Base-by-base conservation (phyloP, 2,113 vertebrate species). In the Takifugu bimaculatus region DNA sequence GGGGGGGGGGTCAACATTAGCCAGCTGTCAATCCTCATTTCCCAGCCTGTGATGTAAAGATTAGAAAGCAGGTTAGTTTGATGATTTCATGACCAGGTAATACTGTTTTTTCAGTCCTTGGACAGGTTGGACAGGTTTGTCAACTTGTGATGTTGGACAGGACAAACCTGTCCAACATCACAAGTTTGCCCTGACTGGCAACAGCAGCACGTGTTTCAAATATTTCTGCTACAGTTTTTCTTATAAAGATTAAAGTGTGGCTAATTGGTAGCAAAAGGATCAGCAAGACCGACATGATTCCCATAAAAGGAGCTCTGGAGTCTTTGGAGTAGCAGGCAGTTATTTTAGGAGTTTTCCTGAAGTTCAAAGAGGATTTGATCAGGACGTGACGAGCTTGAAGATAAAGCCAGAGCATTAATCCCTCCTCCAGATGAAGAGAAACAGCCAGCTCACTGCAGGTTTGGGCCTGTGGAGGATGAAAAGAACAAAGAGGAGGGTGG, bases 11-110 rank as follows among this genome's bases (percentile, higher is more conserved):
- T 77, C 71, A 75, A 43, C 57, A 79, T 82, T 65, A 75, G 70
- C 81, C 86, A 88, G 81, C 86, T 87, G 85, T 80, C 82, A 77
- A 75, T 68, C 50, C 50, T 44, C 3, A 13, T 58, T 69, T 57
- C 63, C 65, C 57, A 57, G 45, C 63, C 50, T 2, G 0, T 28
- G 26, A 20, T 20, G 20, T 20, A 20, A 20, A 20, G 20, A 20
- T 20, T 20, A 20, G 20, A 20, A 20, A 20, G 20, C 20, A 20
- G 20, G 20, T 20, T 20, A 20, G 20, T 20, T 20, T 20, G 20
- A 20, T 20, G 20, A 20, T 20, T 20, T 20, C 20, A 20, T 20
- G 20, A 20, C 20, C 20, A 1, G 20, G 20, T 20, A 20, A 20
- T 20, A 20, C 20, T 20, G 20, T 20, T 20, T 20, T 20, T 20